Base-by-base conservation (phyloP, 1,140 invertebrate species). In the Phocides pigmalion region DNA sequence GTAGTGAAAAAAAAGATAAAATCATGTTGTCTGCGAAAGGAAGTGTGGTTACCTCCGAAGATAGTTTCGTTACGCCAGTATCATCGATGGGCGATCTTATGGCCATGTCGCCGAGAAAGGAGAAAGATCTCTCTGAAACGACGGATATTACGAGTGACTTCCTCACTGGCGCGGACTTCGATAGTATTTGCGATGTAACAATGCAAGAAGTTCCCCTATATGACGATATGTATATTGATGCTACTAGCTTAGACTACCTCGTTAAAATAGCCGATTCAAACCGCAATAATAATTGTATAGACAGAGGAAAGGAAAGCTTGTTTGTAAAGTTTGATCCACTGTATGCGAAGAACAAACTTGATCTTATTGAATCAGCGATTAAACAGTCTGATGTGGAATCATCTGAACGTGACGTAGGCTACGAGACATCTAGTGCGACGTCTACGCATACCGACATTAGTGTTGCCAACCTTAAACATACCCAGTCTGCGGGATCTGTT, bases 271-370 rank as follows among this genome's bases (percentile, higher is more conserved):
- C 81, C 4, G 80, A 81, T 42, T 84, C 88, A 11, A 86, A 83
- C 50, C 66, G 70, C 14, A 78, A 84, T 59, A 69, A 74, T 4
- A 85, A 70, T 3, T 71, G 75, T 14, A 78, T 89, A 15, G 89
- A 88, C 70, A 86, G 90, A 44, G 91, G 93, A 51, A 86, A 92
- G 44, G 93, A 94, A 62, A 94, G 93, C 64, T 79, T 94, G 16
- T 94, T 93, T 75, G 85, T 94, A 15, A 94, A 93, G 66, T 94
- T 94, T 70, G 94, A 94, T 79, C 94, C 94, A 11, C 68, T 94
- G 25, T 90, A 93, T 74, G 81, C 86, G n/a, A 75, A 74, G 25
- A 83, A 91, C 50, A 76, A 75, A 58, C 56, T 72, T 11, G 32
- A 62, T 68, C 59, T 32, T 41, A 42, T 61, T 66, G 70, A 53